These are phyloP conservation scores for Boleophthalmus pectinirostris DNA, from an alignment of 2,113 vertebrate genomes.

Conservation along the genomic window DNA sequence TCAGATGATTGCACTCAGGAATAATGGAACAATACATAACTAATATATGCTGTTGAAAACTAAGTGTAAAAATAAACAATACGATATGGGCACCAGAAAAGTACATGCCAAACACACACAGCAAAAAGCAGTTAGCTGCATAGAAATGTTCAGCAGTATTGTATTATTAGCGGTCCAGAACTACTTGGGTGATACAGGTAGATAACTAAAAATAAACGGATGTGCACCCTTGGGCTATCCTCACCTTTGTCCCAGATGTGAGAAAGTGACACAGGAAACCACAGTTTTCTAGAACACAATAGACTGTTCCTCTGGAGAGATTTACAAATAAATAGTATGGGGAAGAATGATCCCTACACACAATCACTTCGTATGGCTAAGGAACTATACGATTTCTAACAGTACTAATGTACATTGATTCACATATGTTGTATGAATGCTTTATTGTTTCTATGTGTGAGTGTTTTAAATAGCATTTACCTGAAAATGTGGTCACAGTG, in stretches of 20 bases:
- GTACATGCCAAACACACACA: no score
- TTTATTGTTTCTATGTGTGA: constrained; percentile 40
- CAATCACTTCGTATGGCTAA: constrained; percentile 20
- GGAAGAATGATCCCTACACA: constrained; percentile 15
- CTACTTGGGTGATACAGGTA: constrained; percentile 16
- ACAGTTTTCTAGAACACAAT: constrained; percentile 16
- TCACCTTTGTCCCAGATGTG: constrained; percentile 25
- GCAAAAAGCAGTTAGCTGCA: neutral
- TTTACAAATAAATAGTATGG: constrained; percentile 16
- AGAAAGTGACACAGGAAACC: constrained; percentile 36
- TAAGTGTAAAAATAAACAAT: no score
- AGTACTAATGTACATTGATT: constrained; percentile 51
- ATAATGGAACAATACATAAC: no score
- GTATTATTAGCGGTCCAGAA: neutral
- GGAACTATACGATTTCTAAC: neutral
- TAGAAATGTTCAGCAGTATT: neutral
- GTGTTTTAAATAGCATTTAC: constrained; percentile 62
- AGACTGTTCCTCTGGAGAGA: constrained; percentile 15
- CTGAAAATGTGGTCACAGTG: constrained; percentile 43
- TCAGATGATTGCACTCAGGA: no score
- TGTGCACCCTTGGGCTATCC: constrained; percentile 29
- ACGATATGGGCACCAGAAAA: no score
- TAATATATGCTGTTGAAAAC: no score
- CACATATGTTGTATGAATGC: constrained; percentile 45
- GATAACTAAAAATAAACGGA: constrained; percentile 30